Base-by-base conservation (phyloP, 2,113 vertebrate genomes). In the Cyprinodon brontotheroides region DNA sequence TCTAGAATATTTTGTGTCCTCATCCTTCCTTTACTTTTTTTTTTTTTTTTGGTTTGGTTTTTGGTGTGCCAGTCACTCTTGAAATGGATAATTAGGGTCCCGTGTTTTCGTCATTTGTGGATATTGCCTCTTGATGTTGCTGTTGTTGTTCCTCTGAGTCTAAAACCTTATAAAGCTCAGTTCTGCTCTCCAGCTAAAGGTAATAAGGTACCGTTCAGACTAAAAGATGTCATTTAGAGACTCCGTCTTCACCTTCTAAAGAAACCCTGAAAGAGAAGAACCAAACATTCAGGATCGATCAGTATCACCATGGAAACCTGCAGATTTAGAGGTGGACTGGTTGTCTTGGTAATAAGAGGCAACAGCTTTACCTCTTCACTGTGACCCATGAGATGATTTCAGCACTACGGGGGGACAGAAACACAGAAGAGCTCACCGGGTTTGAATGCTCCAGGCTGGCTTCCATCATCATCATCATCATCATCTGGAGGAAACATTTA, bases 281-380 rank as follows among this genome's bases (percentile, higher is more conserved):
- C 50, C 50, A 57, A 4, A 14, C 50, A 60, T 12, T n/a, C 15
- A 17, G 29, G 9, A 50, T 37, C 8, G 64, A 60, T 74, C 36
- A 22, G 20, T 14, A n/a, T n/a, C 57, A 11, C 65, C 57, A 61
- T 60, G 72, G 72, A 66, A 47, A 67, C 73, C 73, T 17, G 4
- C 11, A 15, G 65, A 48, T 68, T 43, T 20, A 38, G 41, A 61
- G 22, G 43, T 0, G 57, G 12, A 48, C 65, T 13, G 40, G 65
- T 48, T 68, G 65, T 57, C 45, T 12, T 68, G 64, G 73, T 61
- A 40, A 67, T 47, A 29, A 60, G 53, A 47, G 2, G 0, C 10
- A 45, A 0, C 14, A 59, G 37, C 65, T 66, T 65, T 17, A 45
- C 38, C 2, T 20, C 22, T 41, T 36, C 11, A 15, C 50, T n/a